A percentile compares a stretch with the other conserved stretches of the same genome.
phyloP scores from a whole-genome alignment of 2,797 vertebrate species.

The Trachops cirrhosus region DNA sequence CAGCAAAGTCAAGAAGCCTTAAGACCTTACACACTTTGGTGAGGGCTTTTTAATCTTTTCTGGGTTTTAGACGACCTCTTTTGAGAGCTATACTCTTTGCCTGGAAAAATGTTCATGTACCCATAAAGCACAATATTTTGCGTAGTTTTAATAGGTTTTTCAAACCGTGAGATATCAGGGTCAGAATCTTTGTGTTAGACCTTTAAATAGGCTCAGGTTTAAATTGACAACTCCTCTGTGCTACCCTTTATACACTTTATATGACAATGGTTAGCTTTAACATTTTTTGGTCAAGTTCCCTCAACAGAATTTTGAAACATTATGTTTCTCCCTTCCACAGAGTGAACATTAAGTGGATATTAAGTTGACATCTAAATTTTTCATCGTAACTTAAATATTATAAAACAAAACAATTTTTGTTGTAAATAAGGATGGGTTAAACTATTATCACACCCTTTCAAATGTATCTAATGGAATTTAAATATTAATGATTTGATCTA shows the following conservation, averaged over 20 bases:
- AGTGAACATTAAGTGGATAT: not conserved
- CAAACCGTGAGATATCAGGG: not conserved
- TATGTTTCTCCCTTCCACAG: not conserved
- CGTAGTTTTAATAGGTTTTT: not conserved
- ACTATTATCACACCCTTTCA: not conserved
- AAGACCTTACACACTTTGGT: not conserved
- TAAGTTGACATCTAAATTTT: not conserved
- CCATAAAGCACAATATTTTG: slow-evolving; percentile 3
- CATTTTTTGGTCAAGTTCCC: not conserved
- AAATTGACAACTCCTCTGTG: not conserved
- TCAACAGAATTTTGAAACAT: slow-evolving; percentile 25
- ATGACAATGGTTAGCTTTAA: not conserved
- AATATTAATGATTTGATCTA: slow-evolving; percentile 20
- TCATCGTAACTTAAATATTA: not conserved
- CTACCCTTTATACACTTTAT: not conserved
- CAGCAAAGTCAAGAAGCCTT: not conserved
- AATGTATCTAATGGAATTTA: not conserved
- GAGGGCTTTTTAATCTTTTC: not conserved
- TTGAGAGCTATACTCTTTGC: not conserved
- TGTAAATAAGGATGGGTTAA: slow-evolving; percentile 15
- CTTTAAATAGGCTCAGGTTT: not conserved
- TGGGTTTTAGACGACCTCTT: not conserved
- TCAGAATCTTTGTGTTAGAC: not conserved
- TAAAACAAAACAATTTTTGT: not conserved
- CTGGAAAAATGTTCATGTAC: not conserved